Conservation (phyloP, 2,797 vertebrate genomes). For the Acipenser transmontanus region DNA sequence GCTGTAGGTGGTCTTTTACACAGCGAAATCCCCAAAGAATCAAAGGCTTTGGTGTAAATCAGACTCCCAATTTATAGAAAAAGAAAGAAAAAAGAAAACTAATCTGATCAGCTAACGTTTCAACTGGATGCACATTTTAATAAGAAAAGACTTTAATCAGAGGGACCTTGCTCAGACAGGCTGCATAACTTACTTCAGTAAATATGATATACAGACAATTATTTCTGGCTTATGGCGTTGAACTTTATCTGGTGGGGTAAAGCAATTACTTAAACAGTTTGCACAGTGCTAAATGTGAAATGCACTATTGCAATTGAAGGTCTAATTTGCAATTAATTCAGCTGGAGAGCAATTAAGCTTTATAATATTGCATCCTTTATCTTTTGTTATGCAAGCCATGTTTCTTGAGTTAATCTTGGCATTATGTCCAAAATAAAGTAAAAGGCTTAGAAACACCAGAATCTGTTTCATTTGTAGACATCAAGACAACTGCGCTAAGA, state of each 20-base stretch:
- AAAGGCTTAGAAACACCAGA: no score
- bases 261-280: background rate
- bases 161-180: background rate
- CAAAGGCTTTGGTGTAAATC: conserved; percentile 1
- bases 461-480: no score
- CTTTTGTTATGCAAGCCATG: background rate
- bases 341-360: background rate
- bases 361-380: background rate
- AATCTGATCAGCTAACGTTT: conserved; percentile 51
- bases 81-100: conserved; percentile 3
- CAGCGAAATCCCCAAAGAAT: background rate
- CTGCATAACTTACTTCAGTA: conserved; percentile 8
- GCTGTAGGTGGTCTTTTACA: conserved; percentile 1
- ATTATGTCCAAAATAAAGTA: no score
- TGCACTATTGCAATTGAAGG: background rate
- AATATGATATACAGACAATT: conserved; percentile 12
- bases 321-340: background rate
- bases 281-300: background rate
- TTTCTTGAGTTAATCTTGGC: background rate
- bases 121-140: conserved; percentile 44
- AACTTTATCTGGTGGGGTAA: background rate
- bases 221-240: background rate
- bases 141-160: conserved; percentile 39
- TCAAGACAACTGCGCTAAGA: no score
- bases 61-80: background rate